These are phyloP conservation scores for Amblyjoppa fuscipennis DNA, from an alignment of 2,888 invertebrate genomes.

Conservation along the genomic window DNA sequence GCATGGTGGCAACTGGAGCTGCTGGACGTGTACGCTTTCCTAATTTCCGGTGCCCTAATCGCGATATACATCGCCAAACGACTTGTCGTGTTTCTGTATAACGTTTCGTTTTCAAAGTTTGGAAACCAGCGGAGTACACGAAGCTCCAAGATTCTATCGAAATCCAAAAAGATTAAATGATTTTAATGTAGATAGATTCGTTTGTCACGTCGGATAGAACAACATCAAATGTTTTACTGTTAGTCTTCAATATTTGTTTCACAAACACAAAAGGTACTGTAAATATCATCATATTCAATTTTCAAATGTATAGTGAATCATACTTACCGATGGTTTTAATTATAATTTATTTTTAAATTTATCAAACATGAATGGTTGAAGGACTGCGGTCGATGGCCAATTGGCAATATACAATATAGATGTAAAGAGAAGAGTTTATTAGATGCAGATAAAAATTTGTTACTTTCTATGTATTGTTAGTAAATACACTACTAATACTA, in stretches of 20 bases:
- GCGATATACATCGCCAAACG: constrained; percentile 37
- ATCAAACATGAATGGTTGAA: not conserved
- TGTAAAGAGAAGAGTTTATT: no score
- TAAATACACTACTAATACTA: no score
- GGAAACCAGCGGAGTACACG: not conserved
- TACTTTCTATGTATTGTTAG: no score
- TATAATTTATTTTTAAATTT: not conserved
- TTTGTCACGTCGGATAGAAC: not conserved
- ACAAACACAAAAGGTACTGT: not conserved
- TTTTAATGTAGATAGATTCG: not conserved
- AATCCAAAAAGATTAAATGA: constrained; percentile 14
- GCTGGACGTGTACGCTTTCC: constrained; percentile 75
- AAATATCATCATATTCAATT: not conserved
- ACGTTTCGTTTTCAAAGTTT: not conserved
- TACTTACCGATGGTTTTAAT: not conserved
- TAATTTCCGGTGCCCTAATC: constrained; percentile 7
- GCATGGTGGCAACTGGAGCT: constrained; percentile 76
- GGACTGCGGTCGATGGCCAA: no score
- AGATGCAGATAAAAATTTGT: no score
- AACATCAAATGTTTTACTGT: not conserved
- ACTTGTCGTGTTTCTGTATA: not conserved
- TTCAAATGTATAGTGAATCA: not conserved
- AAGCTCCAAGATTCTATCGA: not conserved
- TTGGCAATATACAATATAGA: no score
- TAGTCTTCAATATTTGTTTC: not conserved